Percentiles rank a stretch among this genome's conserved stretches.
These are phyloP conservation scores for Tragelaphus scriptus DNA, from an alignment of 2,113 vertebrate species.

Conservation along the genomic window DNA sequence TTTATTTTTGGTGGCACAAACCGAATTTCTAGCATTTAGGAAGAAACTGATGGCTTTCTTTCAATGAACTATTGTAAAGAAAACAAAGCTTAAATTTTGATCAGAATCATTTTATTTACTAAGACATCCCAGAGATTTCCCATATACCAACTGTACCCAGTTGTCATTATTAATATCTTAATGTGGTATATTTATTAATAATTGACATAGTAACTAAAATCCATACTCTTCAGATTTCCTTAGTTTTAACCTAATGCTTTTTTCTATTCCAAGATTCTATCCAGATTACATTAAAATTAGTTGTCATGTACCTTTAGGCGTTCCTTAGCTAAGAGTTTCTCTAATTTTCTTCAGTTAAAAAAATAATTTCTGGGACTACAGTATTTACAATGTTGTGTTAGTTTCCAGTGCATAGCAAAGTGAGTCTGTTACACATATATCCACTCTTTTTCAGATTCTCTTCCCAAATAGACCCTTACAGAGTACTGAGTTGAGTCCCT, in stretches of 20 bases:
- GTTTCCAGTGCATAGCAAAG: background rate
- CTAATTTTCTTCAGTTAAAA: background rate
- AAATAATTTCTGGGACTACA: background rate
- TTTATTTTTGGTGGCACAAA: background rate
- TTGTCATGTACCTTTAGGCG: background rate
- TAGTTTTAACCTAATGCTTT: background rate
- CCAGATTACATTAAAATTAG: background rate
- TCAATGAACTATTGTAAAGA: background rate
- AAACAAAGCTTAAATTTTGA: constrained; percentile 8
- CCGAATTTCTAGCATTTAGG: background rate
- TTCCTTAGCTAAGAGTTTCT: background rate
- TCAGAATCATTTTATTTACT: constrained; percentile 8
- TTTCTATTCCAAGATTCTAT: background rate
- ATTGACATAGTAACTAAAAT: background rate
- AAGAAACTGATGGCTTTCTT: background rate
- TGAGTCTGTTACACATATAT: background rate
- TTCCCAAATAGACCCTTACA: background rate
- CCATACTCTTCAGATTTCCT: background rate
- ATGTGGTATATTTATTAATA: background rate
- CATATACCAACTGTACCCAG: background rate
- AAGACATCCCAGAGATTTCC: background rate
- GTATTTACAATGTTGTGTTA: background rate
- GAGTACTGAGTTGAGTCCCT: background rate
- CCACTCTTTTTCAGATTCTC: background rate
- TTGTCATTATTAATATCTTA: background rate